Evolutionary conservation across 2,113 vertebrate species (phyloP).

Genomic region (Macquaria australasica): DNA sequence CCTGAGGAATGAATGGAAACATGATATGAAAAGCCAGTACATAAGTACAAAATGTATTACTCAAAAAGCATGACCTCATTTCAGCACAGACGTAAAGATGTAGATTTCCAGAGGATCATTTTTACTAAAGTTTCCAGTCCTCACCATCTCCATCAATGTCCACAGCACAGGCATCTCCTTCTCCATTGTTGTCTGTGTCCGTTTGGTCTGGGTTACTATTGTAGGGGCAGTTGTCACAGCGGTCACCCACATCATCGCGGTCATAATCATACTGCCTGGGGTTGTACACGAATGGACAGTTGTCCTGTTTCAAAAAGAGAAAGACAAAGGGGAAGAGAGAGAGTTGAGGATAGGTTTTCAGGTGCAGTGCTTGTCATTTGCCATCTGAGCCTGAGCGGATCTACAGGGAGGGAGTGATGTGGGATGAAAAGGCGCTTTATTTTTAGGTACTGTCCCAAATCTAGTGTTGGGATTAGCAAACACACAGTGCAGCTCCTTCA

Average conservation of each 20-base stretch:
- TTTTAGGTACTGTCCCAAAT: constrained; percentile 67
- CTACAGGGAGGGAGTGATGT: constrained; percentile 32
- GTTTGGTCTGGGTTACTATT: constrained; percentile 98
- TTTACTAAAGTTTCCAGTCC: constrained; percentile 28
- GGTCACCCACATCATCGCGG: constrained; percentile 96
- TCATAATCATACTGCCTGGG: constrained; percentile 98
- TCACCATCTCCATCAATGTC: constrained; percentile 98
- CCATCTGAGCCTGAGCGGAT: constrained; percentile 41
- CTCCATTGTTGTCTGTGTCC: constrained; percentile 96
- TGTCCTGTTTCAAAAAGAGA: constrained; percentile 88
- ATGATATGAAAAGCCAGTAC: neutral
- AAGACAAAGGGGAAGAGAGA: neutral
- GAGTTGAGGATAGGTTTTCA: constrained; percentile 42
- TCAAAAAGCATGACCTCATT: neutral
- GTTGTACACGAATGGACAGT: constrained; percentile 97
- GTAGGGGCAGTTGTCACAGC: constrained; percentile 98
- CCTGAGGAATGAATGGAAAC: constrained; percentile 79
- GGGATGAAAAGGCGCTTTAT: constrained; percentile 72
- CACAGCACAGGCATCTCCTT: constrained; percentile 95
- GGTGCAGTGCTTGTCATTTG: constrained; percentile 56
- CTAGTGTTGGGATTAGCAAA: constrained; percentile 71
- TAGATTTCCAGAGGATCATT: neutral
- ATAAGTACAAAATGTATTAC: neutral
- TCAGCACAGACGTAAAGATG: neutral
- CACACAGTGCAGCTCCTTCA: constrained; percentile 72